A percentile compares a stretch with the other conserved stretches of the same genome.
Evolutionary conservation across 2,888 invertebrate species (phyloP).

Genomic region (Caenorhabditis doughertyi): DNA sequence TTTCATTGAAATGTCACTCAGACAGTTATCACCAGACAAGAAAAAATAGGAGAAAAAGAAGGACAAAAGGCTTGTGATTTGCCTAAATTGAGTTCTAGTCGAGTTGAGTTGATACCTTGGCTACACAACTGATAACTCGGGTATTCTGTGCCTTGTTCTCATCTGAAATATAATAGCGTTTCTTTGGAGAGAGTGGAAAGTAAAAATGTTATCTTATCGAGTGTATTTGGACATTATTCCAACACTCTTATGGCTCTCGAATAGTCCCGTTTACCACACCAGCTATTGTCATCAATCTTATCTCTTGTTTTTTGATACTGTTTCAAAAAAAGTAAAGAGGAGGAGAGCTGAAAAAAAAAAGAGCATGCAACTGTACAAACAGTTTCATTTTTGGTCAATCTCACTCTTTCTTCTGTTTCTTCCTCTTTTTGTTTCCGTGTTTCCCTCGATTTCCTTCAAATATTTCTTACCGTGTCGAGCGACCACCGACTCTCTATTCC

Average conservation of each 20-base stretch:
- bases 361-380: not conserved
- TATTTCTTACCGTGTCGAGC: too few species aligned
- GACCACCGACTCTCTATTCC: not conserved
- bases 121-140: constrained; percentile 49
- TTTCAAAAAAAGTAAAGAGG: not conserved
- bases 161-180: constrained; percentile 2
- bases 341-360: not conserved
- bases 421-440: not conserved
- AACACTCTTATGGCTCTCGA: constrained; percentile 38
- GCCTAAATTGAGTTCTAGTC: constrained; percentile 19
- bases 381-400: not conserved
- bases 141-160: constrained; percentile 51
- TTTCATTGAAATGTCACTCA: not conserved
- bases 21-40: constrained; percentile 17
- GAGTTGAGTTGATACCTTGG: constrained; percentile 2
- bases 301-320: constrained; percentile 51
- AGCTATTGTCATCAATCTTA: constrained; percentile 34
- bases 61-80: constrained; percentile 35
- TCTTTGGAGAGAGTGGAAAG: constrained; percentile 25
- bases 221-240: constrained; percentile 9
- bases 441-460: not conserved
- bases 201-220: constrained; percentile 49
- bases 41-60: not conserved
- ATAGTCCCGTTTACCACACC: constrained; percentile 19
- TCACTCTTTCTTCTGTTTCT: constrained; percentile 7